Evolutionary conservation across 2,113 vertebrate species (phyloP).

Genomic region (Stigmatopora nigra): DNA sequence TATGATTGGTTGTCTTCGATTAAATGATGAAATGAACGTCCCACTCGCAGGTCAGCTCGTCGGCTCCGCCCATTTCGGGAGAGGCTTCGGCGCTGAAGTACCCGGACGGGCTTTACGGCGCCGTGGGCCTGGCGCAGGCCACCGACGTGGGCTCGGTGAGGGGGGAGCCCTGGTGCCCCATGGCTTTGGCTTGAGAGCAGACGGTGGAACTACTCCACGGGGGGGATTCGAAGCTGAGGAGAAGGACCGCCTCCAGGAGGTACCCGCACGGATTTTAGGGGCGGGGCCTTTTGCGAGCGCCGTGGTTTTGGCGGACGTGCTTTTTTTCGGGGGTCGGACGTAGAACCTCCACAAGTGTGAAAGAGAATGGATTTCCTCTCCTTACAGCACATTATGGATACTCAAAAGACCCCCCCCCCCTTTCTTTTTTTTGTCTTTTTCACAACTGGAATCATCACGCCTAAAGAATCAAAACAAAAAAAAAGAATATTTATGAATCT

Average conservation of each 20-base stretch:
- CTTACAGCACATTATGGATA: slow-evolving; percentile 53
- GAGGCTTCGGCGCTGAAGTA: slow-evolving; percentile 84
- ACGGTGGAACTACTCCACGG: slow-evolving; percentile 41
- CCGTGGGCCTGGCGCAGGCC: slow-evolving; percentile 80
- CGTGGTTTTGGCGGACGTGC: neutral
- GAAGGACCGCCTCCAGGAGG: slow-evolving; percentile 18
- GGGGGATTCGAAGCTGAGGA: slow-evolving; percentile 50
- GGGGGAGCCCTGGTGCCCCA: slow-evolving; percentile 89
- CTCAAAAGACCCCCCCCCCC: slow-evolving; percentile 26
- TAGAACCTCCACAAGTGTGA: neutral
- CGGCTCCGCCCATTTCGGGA: slow-evolving; percentile 76
- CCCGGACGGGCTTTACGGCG: slow-evolving; percentile 82
- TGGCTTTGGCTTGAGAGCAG: slow-evolving; percentile 81
- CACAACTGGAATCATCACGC: slow-evolving; percentile 73
- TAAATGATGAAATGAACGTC: neutral
- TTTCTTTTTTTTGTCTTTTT: slow-evolving; percentile 40
- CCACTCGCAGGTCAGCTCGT: slow-evolving; percentile 74
- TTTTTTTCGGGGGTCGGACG: no score
- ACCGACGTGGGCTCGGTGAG: slow-evolving; percentile 84
- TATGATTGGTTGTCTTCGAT: no score
- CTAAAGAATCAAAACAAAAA: slow-evolving; percentile 65
- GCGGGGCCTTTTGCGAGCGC: neutral
- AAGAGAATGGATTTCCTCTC: slow-evolving; percentile 60
- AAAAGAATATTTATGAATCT: slow-evolving; percentile 74
- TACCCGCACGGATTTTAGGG: neutral